A percentile compares a stretch with the other conserved stretches of the same genome.
Evolutionary conservation across 2,888 invertebrate species (phyloP).

Genomic region (Notodonta ziczac): DNA sequence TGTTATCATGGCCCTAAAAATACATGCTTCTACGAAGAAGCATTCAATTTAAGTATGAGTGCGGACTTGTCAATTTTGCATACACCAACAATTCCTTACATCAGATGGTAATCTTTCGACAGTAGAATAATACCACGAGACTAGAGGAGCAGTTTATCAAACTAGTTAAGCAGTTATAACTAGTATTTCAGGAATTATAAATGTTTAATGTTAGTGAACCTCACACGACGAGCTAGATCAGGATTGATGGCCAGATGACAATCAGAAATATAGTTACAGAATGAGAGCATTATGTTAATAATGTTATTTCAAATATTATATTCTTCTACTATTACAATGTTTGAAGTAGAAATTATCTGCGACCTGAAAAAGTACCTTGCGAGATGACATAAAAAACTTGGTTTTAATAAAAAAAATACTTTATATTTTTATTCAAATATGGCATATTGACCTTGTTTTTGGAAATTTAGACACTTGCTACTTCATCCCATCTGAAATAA

Average conservation of each 20-base stretch:
- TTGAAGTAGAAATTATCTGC: background rate
- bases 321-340: too few species aligned
- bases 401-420: background rate
- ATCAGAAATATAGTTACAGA: background rate
- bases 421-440: background rate
- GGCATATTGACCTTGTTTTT: background rate
- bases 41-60: conserved; percentile 18
- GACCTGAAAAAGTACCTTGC: background rate
- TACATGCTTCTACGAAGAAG: background rate
- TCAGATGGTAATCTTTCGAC: conserved; percentile 47
- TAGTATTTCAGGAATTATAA: conserved; percentile 53
- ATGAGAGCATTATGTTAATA: background rate
- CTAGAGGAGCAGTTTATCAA: conserved; percentile 31
- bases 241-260: conserved; percentile 8
- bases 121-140: conserved; percentile 29
- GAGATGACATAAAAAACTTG: background rate
- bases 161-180: conserved; percentile 36
- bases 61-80: conserved; percentile 50
- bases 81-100: conserved; percentile 47
- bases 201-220: conserved; percentile 21
- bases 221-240: conserved; percentile 8
- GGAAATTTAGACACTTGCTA: background rate
- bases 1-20: too few species aligned
- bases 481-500: background rate
- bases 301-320: too few species aligned